Percentiles rank a stretch among this genome's conserved stretches.
These are phyloP conservation scores for Dromococcyx pavoninus DNA, from an alignment of 2,797 vertebrate species.

Conservation along the genomic window DNA sequence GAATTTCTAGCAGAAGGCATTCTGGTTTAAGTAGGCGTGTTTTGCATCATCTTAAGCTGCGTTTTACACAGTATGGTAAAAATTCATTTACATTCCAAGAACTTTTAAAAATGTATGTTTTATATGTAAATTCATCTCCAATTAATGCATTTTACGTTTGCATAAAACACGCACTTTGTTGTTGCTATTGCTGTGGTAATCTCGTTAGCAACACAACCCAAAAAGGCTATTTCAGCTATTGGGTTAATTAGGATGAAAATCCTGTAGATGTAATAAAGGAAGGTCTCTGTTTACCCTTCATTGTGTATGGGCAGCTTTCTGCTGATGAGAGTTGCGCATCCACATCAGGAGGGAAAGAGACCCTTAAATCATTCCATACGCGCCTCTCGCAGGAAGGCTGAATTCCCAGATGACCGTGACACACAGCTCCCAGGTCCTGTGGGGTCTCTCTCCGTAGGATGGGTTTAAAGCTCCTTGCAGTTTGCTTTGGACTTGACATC, in stretches of 20 bases:
- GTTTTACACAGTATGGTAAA: not conserved
- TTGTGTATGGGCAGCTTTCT: not conserved
- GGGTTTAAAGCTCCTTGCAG: constrained; percentile 64
- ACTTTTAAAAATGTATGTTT: not conserved
- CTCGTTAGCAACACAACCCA: not conserved
- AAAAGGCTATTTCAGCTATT: not conserved
- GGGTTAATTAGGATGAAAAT: constrained; percentile 20
- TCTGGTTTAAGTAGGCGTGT: not conserved
- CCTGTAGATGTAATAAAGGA: not conserved
- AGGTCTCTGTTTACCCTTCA: not conserved
- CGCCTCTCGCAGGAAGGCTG: not conserved
- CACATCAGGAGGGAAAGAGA: not conserved
- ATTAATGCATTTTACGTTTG: not conserved
- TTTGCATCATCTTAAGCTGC: not conserved
- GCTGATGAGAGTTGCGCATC: not conserved
- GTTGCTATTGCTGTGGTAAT: not conserved
- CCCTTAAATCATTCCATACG: not conserved
- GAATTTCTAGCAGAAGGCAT: not conserved
- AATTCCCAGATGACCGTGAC: constrained; percentile 33
- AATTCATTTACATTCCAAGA: constrained; percentile 2
- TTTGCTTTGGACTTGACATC: constrained; percentile 81
- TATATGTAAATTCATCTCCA: not conserved
- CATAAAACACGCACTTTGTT: not conserved
- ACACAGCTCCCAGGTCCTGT: not conserved
- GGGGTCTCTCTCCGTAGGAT: not conserved